Percentiles rank a stretch among this genome's conserved stretches.
Conservation (phyloP, 2,113 vertebrate genomes). For the Labeo catla region DNA sequence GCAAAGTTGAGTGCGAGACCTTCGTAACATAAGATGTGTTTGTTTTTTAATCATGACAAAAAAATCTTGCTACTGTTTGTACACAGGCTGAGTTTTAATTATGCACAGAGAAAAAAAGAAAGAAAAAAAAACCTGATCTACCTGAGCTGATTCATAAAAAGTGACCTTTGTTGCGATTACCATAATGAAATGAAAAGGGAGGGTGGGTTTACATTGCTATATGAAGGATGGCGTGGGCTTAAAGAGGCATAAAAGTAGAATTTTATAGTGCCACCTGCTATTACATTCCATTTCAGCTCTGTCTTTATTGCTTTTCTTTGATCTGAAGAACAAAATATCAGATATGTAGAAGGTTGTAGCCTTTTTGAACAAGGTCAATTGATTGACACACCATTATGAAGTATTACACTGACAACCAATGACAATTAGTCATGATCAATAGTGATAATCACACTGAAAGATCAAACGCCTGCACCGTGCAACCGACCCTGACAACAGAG, state of each 20-base stretch:
- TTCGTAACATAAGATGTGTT: no score
- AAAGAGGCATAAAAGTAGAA: background rate
- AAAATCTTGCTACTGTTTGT: constrained; percentile 53
- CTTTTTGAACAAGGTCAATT: constrained; percentile 68
- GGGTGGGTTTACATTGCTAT: background rate
- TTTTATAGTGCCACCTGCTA: background rate
- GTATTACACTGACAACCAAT: constrained; percentile 68
- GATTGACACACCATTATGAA: constrained; percentile 66
- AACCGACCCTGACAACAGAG: background rate
- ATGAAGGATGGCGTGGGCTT: background rate
- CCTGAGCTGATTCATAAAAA: constrained; percentile 71
- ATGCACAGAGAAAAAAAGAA: constrained; percentile 64
- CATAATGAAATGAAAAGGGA: constrained; percentile 61
- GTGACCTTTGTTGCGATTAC: constrained; percentile 69
- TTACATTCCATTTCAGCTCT: background rate
- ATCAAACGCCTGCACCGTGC: constrained; percentile 52
- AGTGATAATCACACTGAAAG: constrained; percentile 62
- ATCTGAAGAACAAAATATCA: constrained; percentile 38
- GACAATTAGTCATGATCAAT: constrained; percentile 69
- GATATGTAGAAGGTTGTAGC: constrained; percentile 62
- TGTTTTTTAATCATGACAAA: constrained; percentile 3
- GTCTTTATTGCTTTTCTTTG: background rate
- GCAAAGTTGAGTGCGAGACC: no score
- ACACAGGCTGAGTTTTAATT: constrained; percentile 69
- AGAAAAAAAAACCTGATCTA: constrained; percentile 44